Base-by-base conservation (phyloP, 2,888 invertebrate genomes). In the Spilosoma lubricipeda region DNA sequence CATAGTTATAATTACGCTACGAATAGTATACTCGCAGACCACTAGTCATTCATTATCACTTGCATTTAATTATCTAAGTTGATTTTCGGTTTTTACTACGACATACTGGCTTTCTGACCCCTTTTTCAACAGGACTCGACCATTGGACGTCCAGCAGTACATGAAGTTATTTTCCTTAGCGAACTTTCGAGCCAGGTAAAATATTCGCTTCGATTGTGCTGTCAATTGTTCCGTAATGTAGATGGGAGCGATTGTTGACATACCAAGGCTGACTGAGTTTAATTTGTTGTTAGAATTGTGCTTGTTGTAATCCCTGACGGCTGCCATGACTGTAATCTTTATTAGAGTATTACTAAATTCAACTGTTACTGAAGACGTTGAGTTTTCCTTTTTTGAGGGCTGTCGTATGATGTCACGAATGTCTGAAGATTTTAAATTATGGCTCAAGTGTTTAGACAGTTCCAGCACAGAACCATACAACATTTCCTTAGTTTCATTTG, bases 331-430 rank as follows among this genome's bases (percentile, higher is more conserved):
- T 23, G 20, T 52, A 52, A 4, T 23, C 5, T 52, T 52, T 23
- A 52, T 23, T 20, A 52, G 52, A 20, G 52, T 52, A 23, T 52
- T 52, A 52, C 1, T 52, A 52, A 52, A 52, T 52, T 52, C 23
- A 23, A 52, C 52, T 64, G 33, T 67, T 11, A 72, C 0, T 3
- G 27, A 45, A 3, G 67, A 72, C 3, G 3, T 59, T 18, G 15
- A 15, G 33, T 39, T 30, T 59, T 72, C 67, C 18, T 36, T 72
- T 56, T 33, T 72, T 63, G 59, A 59, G 1, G 63, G 67, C 15
- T 59, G 36, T 23, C 69, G 56, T 3, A n/a, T 15, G 2, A 73
- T 30, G 59, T 73, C 73, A 2, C 69, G 64, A 33, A 73, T 52
- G 9, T 68, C 59, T 45, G 67, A 30, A 3, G 23, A 2, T 63